These are phyloP conservation scores for Dryobotodes eremita DNA, from an alignment of 2,888 invertebrate genomes.

Conservation along the genomic window DNA sequence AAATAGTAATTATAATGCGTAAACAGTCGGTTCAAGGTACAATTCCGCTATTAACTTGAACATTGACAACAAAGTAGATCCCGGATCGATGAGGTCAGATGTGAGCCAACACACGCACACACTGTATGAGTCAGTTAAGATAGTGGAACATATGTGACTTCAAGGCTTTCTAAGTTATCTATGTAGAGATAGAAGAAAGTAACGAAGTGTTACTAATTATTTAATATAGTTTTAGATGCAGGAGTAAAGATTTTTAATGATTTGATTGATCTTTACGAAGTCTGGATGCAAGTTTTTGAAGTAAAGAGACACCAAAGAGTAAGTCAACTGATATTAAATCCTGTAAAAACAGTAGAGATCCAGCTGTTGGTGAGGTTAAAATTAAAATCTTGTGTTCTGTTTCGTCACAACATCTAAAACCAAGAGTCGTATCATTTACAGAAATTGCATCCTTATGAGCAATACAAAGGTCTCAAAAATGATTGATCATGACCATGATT, in stretches of 20 bases:
- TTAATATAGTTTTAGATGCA: neutral
- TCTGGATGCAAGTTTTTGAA: neutral
- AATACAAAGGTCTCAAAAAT: neutral
- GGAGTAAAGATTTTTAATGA: neutral
- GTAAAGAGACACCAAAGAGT: neutral
- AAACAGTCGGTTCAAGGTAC: conserved; percentile 63
- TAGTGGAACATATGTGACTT: conserved; percentile 32
- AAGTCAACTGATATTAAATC: neutral
- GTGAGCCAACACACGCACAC: conserved; percentile 30
- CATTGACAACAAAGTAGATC: conserved; percentile 66
- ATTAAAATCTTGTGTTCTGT: neutral
- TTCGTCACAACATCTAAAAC: neutral
- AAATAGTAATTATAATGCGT: conserved; percentile 55
- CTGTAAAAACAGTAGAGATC: neutral
- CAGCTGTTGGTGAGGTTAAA: neutral
- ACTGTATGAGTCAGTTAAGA: conserved; percentile 56
- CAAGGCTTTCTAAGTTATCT: conserved; percentile 35
- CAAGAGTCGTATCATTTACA: neutral
- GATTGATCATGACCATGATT: conserved; percentile 12
- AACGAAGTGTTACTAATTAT: neutral
- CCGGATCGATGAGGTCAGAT: conserved; percentile 64
- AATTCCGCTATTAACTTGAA: conserved; percentile 45
- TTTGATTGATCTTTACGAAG: neutral
- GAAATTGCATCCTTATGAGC: neutral
- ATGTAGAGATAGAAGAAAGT: conserved; percentile 23